phyloP scores from a whole-genome alignment of 2,113 vertebrate species.

The Neoarius graeffei region DNA sequence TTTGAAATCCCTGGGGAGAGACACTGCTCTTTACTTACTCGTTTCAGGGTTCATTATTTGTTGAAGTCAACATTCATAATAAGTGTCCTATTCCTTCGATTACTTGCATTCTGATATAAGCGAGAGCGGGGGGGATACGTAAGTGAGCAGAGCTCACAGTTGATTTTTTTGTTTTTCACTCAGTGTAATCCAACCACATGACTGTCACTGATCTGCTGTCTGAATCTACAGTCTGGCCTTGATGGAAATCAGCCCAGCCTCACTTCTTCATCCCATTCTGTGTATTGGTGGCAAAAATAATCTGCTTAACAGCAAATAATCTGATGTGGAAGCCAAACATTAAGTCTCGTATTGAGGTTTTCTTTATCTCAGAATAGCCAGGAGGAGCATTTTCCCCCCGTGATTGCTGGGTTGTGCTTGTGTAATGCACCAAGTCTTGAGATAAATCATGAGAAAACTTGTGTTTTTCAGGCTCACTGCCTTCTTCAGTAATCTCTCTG shows the following conservation, averaged over 20 bases:
- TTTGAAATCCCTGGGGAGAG: too few species aligned
- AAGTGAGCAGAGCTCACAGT: too few species aligned
- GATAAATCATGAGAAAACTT: conserved; percentile 36
- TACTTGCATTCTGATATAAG: too few species aligned
- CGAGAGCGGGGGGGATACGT: too few species aligned
- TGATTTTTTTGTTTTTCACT: background rate
- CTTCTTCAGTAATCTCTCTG: conserved; percentile 22
- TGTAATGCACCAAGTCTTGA: background rate
- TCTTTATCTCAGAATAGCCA: background rate
- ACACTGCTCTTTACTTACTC: too few species aligned
- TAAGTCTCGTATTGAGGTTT: background rate
- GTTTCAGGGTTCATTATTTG: too few species aligned
- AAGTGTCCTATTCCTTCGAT: too few species aligned
- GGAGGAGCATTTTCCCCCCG: background rate
- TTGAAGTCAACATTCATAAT: too few species aligned
- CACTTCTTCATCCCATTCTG: background rate
- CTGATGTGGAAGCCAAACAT: background rate
- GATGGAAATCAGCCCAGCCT: background rate
- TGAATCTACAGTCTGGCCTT: background rate
- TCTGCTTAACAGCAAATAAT: background rate
- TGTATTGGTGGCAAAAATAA: background rate
- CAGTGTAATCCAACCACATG: background rate
- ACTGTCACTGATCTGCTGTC: background rate
- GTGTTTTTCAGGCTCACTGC: conserved; percentile 28
- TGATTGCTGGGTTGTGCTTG: background rate